Evolutionary conservation across 2,888 invertebrate genomes (phyloP).

Genomic region (Drosophila buzzatii): DNA sequence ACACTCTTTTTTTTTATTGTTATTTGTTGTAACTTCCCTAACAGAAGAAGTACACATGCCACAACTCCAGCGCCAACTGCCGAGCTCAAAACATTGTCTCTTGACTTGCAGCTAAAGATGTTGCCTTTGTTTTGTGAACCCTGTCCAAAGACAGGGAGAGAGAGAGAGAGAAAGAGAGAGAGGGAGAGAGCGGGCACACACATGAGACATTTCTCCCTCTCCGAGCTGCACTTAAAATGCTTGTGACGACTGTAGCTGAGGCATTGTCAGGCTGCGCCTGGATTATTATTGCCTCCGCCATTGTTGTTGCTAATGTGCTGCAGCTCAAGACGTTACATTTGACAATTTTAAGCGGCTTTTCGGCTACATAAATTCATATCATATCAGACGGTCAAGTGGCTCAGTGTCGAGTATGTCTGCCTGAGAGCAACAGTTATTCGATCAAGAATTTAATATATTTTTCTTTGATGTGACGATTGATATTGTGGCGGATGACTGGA

Average conservation of each 20-base stretch:
- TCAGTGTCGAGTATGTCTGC: not conserved
- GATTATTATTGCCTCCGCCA: conserved; percentile 28
- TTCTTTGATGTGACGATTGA: not conserved
- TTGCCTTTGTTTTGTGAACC: conserved; percentile 33
- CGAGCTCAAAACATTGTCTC: conserved; percentile 52
- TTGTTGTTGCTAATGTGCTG: conserved; percentile 51
- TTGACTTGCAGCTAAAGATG: conserved; percentile 39
- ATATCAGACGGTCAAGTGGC: conserved; percentile 33
- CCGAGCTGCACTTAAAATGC: conserved; percentile 40
- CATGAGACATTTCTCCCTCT: not conserved
- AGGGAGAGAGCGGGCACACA: not conserved
- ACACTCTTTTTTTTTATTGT: conserved; percentile 9
- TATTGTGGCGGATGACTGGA: no score
- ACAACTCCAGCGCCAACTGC: conserved; percentile 30
- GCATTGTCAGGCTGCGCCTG: conserved; percentile 43
- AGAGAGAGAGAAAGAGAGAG: not conserved
- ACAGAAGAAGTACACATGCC: conserved; percentile 29
- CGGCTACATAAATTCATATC: conserved; percentile 16
- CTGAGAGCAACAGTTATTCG: conserved; percentile 5
- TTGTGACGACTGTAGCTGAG: conserved; percentile 38
- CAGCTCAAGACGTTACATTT: conserved; percentile 29
- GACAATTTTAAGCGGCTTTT: conserved; percentile 50
- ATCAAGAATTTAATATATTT: not conserved
- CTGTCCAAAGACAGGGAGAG: conserved; percentile 16
- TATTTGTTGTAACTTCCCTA: not conserved